Evolutionary conservation across 2,113 vertebrate genomes (phyloP), one percentile per base, ranked within the genome.

Genomic region (Muntiacus muntjak): DNA sequence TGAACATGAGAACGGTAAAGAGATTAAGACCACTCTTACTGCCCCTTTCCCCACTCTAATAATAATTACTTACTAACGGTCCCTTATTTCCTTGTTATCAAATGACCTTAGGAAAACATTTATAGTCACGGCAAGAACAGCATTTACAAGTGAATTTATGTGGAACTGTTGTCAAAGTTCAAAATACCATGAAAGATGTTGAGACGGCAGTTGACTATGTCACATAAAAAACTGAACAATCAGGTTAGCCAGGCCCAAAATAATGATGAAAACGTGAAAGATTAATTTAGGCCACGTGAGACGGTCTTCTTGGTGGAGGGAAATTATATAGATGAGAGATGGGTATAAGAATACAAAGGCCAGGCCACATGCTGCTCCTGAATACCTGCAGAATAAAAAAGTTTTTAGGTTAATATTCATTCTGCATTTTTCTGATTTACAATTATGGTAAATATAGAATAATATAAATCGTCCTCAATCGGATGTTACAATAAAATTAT

Each of bases 341-440:
- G 99, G 99, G 89, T 99, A 99, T 47, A 99, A 92, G n/a, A 99
- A 99, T 26, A 99, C 99, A 93, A 99, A 99, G 57, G 99, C 99
- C 98, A 99, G 98, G 62, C 99, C 99, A 8, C 99, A 99, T 0
- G 99, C 99, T 54, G 99, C 99, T 98, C 99, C 99, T 0, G 99
- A 99, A 83, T 99, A 99, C 98, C 99, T 99, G 98, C 36, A 97
- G 92, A 92, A 97, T 47, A 94, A 96, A 94, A 95, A 95, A 88
- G 33, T 54, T 67, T 57, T 2, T 62, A 98, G 98, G 98, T 98
- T 96, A 99, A 98, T 87, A 99, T 98, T 81, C 98, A 98, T 64
- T 98, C 98, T n/a, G 98, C 98, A 86, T 99, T 99, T 45, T 89
- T 30, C 54, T 55, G 30, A 45, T 82, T 78, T 88, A 95, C 14